Evolutionary conservation across 2,113 vertebrate genomes (phyloP), one percentile per base, ranked within the genome.

Genomic region (Sciurus niger): DNA sequence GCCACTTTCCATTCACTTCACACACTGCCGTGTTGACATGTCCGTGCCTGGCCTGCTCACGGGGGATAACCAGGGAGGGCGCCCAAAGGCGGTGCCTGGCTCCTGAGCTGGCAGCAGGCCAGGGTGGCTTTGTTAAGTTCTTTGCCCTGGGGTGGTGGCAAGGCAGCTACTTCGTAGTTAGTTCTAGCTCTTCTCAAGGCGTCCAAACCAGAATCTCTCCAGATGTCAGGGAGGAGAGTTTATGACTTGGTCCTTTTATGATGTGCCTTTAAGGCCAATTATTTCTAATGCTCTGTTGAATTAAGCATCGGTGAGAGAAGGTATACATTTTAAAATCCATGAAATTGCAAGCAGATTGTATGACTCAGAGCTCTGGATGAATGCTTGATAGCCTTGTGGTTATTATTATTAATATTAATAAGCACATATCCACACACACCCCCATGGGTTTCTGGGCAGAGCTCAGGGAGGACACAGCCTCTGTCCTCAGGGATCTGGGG

Each of bases 371-470:
- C 83, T 88, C 87, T 87, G 51, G 73, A 74, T 87, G 85, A 93
- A 82, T 79, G 65, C 53, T 60, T 74, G 87, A 34, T 72, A 88
- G 63, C 94, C 74, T 96, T 68, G 80, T 72, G 60, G 65, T 94
- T 82, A 34, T 96, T 84, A 85, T 83, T 96, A 93, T 91, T 96
- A 93, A 96, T 97, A 97, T 97, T 97, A 97, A 97, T 96, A 96
- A 93, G 76, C 55, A 92, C 73, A 93, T 86, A 78, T 89, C 83
- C 40, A 25, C 40, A 30, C 58, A 25, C 67, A 86, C 9, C 3
- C 87, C 87, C 84, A 34, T 10, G 18, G 70, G 60, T 85, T 63
- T 79, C 77, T n/a, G 90, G 95, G 82, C 92, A 67, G 30, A 90
- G 78, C 94, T 46, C 68, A 24, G 0, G 14, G 85, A 93, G 88